A percentile compares a stretch with the other conserved stretches of the same genome.
Conservation (phyloP, 2,113 vertebrate genomes). For the Cathartes aura region DNA sequence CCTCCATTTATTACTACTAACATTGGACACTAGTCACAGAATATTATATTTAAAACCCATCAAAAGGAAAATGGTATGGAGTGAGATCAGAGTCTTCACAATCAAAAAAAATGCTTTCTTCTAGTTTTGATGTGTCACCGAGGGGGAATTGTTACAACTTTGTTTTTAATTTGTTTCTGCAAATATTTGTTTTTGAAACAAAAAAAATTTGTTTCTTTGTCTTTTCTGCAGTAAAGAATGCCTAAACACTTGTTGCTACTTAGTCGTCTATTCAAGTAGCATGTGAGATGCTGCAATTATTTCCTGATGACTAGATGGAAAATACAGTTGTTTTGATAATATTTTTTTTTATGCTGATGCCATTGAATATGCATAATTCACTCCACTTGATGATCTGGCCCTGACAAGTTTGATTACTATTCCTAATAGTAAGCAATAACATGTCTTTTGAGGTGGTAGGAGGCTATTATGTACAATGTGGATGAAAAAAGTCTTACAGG, state of each 20-base stretch:
- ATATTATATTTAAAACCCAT: background rate
- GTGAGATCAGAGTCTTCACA: background rate
- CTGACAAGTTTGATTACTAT: background rate
- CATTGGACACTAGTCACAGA: background rate
- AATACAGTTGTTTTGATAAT: background rate
- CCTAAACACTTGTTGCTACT: background rate
- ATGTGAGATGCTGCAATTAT: background rate
- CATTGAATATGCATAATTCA: background rate
- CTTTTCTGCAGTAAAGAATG: background rate
- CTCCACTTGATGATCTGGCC: background rate
- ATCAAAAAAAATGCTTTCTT: background rate
- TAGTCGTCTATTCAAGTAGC: background rate
- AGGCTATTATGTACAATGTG: background rate
- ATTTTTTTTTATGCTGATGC: background rate
- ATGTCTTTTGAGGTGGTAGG: background rate
- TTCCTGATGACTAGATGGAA: background rate
- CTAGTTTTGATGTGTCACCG: background rate
- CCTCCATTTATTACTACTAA: background rate
- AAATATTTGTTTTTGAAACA: too few species aligned
- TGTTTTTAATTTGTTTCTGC: background rate
- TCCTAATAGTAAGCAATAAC: background rate
- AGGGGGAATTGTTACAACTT: background rate
- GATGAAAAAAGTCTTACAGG: background rate
- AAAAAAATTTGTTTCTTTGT: too few species aligned
- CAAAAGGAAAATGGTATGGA: background rate